Percentiles rank a stretch among this genome's conserved stretches.
phyloP scores from a whole-genome alignment of 2,797 vertebrate species.

The Malurus leucopterus region DNA sequence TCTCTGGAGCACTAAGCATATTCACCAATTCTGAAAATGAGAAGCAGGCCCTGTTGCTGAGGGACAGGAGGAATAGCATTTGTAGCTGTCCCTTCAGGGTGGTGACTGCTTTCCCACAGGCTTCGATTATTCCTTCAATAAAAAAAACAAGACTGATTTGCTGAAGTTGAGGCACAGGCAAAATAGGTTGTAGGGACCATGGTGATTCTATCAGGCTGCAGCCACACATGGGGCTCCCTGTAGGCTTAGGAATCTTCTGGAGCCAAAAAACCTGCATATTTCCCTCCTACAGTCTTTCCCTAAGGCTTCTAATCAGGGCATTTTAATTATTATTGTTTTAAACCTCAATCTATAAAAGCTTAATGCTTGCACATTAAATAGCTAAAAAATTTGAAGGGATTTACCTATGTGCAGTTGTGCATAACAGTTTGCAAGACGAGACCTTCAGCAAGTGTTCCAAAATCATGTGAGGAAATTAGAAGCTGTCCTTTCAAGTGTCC shows the following conservation, averaged over 20 bases:
- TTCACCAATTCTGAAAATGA: conserved; percentile 1
- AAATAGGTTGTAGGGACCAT: neutral
- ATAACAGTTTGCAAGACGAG: neutral
- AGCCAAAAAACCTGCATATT: neutral
- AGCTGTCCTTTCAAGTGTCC: conserved; percentile 18
- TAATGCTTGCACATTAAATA: neutral
- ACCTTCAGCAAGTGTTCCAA: neutral
- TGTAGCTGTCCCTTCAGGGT: neutral
- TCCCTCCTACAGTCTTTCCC: neutral
- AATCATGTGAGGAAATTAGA: conserved; percentile 23
- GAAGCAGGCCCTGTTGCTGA: neutral
- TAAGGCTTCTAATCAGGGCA: neutral
- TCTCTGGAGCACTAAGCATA: neutral
- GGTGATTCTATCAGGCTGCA: neutral
- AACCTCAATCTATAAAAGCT: neutral
- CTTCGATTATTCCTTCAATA: conserved; percentile 27
- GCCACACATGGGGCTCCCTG: neutral
- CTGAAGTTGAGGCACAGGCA: neutral
- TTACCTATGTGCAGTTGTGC: neutral
- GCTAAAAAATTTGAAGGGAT: neutral
- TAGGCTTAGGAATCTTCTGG: neutral
- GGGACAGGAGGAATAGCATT: neutral
- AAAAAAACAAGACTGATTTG: neutral
- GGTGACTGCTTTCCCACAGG: neutral
- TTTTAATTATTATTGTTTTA: conserved; percentile 5